Base-by-base conservation (phyloP, 2,113 vertebrate species). In the Paratilapia polleni region DNA sequence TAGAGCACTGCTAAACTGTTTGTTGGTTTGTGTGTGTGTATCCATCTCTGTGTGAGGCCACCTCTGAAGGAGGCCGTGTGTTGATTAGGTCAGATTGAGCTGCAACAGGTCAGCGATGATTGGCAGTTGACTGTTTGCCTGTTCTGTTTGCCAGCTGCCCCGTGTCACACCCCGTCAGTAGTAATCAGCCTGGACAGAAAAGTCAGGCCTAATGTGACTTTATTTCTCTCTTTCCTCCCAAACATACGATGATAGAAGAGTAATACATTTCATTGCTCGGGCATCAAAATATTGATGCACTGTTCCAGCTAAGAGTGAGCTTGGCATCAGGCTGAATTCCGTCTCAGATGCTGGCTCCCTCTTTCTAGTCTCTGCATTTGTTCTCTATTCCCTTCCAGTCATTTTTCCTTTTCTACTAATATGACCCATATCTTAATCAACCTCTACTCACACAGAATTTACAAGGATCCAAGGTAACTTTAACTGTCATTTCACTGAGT, bases 61-160 rank as follows among this genome's bases (percentile, higher is more conserved):
- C 47, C 60, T 77, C 60, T 49, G 78, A 54, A 47, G 84, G 43
- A 28, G 70, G 6, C 70, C 70, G 19, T 5, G 9, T 83, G 86
- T 75, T 90, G 79, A 87, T 91, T 52, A 57, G 91, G 75, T 88
- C 78, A 64, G 52, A 73, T 34, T 41, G 62, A 88, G 81, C 64
- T 74, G 38, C 43, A 12, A 43, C 58, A 83, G 91, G 90, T 87
- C 74, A n/a, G 58, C 31, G 17, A 83, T 91, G 93, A 92, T 89
- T 94, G 93, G 63, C 94, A 90, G 86, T 61, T 80, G 62, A 82
- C 57, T 73, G 85, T 87, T 88, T 87, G 86, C 62, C 28, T 76
- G 8, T 77, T 91, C 80, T 85, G 86, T 86, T 87, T 83, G 38
- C 85, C 85, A 85, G 87, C 88, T 86, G 87, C 78, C 87, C 85